Percentiles rank a stretch among this genome's conserved stretches.
Evolutionary conservation across 2,113 vertebrate species (phyloP).

Genomic region (Suricata suricatta): DNA sequence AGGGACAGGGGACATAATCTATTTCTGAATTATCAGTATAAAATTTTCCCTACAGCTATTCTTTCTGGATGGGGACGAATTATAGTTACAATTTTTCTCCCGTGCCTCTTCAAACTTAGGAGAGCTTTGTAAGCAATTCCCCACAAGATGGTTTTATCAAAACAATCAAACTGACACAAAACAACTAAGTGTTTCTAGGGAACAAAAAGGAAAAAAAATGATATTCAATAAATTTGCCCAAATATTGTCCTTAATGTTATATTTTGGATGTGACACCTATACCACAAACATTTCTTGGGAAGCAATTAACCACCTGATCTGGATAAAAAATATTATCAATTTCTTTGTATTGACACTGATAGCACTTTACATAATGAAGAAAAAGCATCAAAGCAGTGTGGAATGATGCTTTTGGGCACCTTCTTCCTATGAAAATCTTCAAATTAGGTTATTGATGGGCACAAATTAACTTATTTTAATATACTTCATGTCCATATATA

Average conservation of each 20-base stretch:
- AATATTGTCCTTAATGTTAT: neutral
- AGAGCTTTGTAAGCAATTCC: neutral
- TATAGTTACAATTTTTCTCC: neutral
- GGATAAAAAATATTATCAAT: neutral
- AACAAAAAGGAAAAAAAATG: neutral
- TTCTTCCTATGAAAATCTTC: slow-evolving; percentile 42
- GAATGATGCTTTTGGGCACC: neutral
- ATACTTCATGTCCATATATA: neutral
- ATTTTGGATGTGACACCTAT: slow-evolving; percentile 8
- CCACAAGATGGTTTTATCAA: neutral
- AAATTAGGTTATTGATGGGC: slow-evolving; percentile 13
- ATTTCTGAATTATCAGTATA: neutral
- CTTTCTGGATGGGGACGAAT: neutral
- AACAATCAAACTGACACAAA: neutral
- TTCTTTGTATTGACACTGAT: neutral
- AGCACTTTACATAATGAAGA: neutral
- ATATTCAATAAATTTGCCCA: slow-evolving; percentile 11
- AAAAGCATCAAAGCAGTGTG: neutral
- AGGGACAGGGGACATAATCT: neutral
- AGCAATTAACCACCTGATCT: slow-evolving; percentile 12
- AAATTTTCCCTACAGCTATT: neutral
- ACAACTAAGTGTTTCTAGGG: neutral
- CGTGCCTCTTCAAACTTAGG: neutral
- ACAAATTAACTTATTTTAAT: slow-evolving; percentile 45
- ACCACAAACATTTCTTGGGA: neutral